Evolutionary conservation across 2,888 invertebrate species (phyloP), one percentile per base, ranked within the genome.

Genomic region (Bimastos eiseni): DNA sequence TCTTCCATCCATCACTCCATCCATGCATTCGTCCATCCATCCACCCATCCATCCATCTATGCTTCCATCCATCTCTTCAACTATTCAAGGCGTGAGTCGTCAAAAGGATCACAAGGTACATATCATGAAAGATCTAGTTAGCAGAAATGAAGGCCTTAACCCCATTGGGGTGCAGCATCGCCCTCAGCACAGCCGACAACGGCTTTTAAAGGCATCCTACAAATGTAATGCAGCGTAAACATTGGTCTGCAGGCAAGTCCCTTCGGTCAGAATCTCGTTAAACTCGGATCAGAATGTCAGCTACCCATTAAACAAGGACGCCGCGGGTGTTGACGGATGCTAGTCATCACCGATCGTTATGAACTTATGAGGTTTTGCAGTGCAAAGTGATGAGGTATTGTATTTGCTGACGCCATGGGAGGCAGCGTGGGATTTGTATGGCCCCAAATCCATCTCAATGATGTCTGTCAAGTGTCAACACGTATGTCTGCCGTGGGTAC

Each of bases 241-340:
- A 70, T 70, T 70, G 30, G 70, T n/a, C 70, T 8, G 17, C 70
- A 11, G 30, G n/a, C 5, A 70, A 70, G 8, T n/a, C 70, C 70
- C 70, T 70, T 70, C 70, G 70, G 70, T 70, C 70, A 70, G 11
- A 70, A 70, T 70, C 70, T 70, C 70, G 70, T 70, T 70, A 70
- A 70, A 70, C 70, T n/a, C 70, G 70, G 70, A 70, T 70, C 70
- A 70, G 70, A 70, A 30, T n/a, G n/a, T 70, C 70, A 70, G 30
- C n/a, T 5, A 0, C 30, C 30, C 17, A 13, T 70, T n/a, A 5
- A n/a, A 70, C 70, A 70, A 5, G n/a, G 70, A 70, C 30, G 11
- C 8, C 1, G 11, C 70, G 6, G 70, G 70, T 70, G 70, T 70
- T 70, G 70, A 70, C 13, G 70, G n/a, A 70, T n/a, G 70, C 30